Conservation (phyloP, 2,888 invertebrate genomes). For the Iphiclides podalirius region DNA sequence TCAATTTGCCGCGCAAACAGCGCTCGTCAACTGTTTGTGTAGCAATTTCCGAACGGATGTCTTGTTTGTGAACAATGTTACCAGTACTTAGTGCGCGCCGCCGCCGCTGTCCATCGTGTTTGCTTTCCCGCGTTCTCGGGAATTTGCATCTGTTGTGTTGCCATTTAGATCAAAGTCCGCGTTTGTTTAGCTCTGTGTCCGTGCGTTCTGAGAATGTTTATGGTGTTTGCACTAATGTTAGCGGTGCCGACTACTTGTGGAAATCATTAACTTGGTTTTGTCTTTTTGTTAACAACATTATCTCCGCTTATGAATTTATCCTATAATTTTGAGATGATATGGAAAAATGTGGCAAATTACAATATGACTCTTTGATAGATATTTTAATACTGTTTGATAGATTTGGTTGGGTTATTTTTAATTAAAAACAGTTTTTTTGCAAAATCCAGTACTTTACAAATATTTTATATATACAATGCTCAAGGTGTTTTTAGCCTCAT, state of each 20-base stretch:
- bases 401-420: too few relatives aligned
- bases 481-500: too few relatives aligned
- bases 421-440: too few relatives aligned
- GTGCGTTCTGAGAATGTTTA: background rate
- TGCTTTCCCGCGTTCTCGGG: slow-evolving; percentile 4
- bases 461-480: too few relatives aligned
- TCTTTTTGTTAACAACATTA: too few relatives aligned
- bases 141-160: slow-evolving; percentile 15
- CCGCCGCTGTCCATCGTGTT: slow-evolving; percentile 7
- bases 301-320: too few relatives aligned
- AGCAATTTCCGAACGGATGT: slow-evolving; percentile 16
- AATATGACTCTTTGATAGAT: too few relatives aligned
- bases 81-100: slow-evolving; percentile 9
- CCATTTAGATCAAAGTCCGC: slow-evolving; percentile 2
- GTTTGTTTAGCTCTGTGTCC: slow-evolving; percentile 1
- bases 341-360: too few relatives aligned
- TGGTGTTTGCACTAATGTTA: background rate
- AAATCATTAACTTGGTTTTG: too few relatives aligned
- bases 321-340: too few relatives aligned
- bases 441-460: too few relatives aligned
- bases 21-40: slow-evolving; percentile 3
- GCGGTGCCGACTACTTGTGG: background rate
- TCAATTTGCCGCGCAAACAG: slow-evolving; percentile 10
- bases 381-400: too few relatives aligned
- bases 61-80: slow-evolving; percentile 11